Evolutionary conservation across 2,888 invertebrate species (phyloP), one percentile per base, ranked within the genome.

Genomic region (Campoplex nolae): DNA sequence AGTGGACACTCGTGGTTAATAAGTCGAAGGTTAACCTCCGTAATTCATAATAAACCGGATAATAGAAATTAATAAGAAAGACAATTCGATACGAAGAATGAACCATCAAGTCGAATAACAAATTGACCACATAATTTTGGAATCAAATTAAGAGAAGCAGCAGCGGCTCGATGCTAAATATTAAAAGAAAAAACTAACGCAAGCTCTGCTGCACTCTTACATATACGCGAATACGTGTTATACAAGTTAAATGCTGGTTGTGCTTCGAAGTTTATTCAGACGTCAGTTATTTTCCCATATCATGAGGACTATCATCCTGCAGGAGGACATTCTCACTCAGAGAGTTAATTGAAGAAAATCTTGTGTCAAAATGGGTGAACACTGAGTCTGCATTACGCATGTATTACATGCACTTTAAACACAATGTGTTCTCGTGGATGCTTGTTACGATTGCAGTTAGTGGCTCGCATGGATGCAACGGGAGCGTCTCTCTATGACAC

Each of bases 391-490:
- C 18, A 56, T 48, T 73, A 58, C 79, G 38, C 70, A 58, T 68
- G 70, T 75, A 23, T 73, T 73, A 83, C 77, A 74, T 56, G 11
- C 74, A 38, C 71, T 62, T 58, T 42, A 70, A 13, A 23, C 28
- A 38, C 32, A 65, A 67, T 45, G 54, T 73, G 45, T 73, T 71
- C 23, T 51, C 28, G 48, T 38, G 65, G 73, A 81, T 51, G 71
- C 54, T 65, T 54, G 81, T 42, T 74, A 82, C 74, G 56, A 82
- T 68, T 82, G 67, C 75, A 42, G 75, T 82, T 74, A 83, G 83
- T 76, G 58, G 70, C 51, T 70, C 38, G 32, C 62, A 58, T 62
- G 38, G 48, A 48, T 54, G 35, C 68, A 76, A 35, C 68, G n/a
- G 2, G 32, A 32, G 68, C 23, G 32, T 28, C 62, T 38, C 23